Conservation (phyloP, 2,797 vertebrate species). For the Pelochelys cantorii region DNA sequence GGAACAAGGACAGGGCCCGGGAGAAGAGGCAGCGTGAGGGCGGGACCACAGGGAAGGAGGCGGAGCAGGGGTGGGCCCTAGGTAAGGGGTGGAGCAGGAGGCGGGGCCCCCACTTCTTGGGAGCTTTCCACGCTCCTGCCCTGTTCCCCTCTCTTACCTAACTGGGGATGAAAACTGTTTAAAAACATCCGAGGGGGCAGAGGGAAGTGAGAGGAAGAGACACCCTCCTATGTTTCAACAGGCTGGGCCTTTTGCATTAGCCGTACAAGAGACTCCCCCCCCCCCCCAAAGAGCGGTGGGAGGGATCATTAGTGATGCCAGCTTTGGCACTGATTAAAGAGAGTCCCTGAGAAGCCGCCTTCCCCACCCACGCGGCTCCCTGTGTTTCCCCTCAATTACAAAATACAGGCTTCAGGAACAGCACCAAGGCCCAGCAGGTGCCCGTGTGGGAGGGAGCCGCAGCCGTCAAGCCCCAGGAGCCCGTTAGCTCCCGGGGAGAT, state of each 20-base stretch:
- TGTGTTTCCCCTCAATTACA: neutral
- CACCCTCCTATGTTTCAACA: conserved; percentile 61
- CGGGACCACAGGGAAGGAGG: no score
- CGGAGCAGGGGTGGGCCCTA: no score
- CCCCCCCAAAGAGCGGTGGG: neutral
- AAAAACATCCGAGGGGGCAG: neutral
- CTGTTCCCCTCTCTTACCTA: neutral
- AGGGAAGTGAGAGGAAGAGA: neutral
- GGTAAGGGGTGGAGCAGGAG: no score
- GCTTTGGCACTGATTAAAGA: conserved; percentile 52
- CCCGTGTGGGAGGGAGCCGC: neutral
- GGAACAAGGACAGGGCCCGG: no score
- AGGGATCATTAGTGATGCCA: conserved; percentile 37
- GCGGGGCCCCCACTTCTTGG: no score
- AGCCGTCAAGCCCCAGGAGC: neutral
- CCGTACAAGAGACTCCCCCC: neutral
- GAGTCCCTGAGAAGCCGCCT: neutral
- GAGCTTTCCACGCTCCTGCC: neutral
- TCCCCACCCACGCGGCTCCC: conserved; percentile 1
- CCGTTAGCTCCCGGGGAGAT: neutral
- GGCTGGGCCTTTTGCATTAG: conserved; percentile 20
- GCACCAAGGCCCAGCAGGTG: neutral
- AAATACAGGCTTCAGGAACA: neutral
- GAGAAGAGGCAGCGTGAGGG: no score
- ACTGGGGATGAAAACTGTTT: conserved; percentile 32